Conservation (phyloP, 2,888 invertebrate genomes). For the Amiota communis region DNA sequence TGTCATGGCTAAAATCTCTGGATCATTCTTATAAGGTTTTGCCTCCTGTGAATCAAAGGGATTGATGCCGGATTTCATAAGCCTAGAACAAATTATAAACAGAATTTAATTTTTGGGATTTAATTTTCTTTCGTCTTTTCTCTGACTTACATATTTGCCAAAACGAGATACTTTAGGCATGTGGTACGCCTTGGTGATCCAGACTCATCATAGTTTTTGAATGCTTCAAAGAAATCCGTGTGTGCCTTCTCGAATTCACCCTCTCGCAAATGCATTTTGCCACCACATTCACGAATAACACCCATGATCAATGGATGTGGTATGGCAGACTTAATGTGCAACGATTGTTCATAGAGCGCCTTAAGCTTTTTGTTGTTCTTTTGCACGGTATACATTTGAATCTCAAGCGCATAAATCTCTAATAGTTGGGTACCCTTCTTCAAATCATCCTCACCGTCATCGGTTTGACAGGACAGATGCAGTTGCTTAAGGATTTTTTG, state of each 20-base stretch:
- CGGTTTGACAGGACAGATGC: slow-evolving; percentile 98
- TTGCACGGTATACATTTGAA: slow-evolving; percentile 99
- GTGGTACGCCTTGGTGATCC: slow-evolving; percentile 97
- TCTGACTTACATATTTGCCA: slow-evolving; percentile 94
- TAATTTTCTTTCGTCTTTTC: not conserved
- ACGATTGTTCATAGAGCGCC: slow-evolving; percentile 96
- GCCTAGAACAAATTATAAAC: slow-evolving; percentile 74
- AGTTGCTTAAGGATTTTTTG: slow-evolving; percentile 97
- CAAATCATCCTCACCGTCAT: slow-evolving; percentile 97
- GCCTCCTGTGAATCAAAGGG: slow-evolving; percentile 99
- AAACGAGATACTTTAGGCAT: slow-evolving; percentile 96
- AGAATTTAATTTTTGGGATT: not conserved
- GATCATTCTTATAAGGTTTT: slow-evolving; percentile 99
- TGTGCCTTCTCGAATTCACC: slow-evolving; percentile 99
- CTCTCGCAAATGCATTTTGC: slow-evolving; percentile 99
- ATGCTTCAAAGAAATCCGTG: slow-evolving; percentile 99
- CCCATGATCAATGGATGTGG: slow-evolving; percentile 99
- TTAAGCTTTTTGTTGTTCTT: slow-evolving; percentile 99
- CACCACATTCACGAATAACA: slow-evolving; percentile 99
- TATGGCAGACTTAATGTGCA: slow-evolving; percentile 99
- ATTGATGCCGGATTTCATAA: slow-evolving; percentile 99
- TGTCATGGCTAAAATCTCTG: slow-evolving; percentile 99
- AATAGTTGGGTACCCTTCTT: slow-evolving; percentile 98
- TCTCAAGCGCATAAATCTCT: slow-evolving; percentile 98
- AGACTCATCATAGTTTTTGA: slow-evolving; percentile 99